These are phyloP conservation scores for Bhutanitis thaidina DNA, from an alignment of 2,888 invertebrate species.

Conservation along the genomic window DNA sequence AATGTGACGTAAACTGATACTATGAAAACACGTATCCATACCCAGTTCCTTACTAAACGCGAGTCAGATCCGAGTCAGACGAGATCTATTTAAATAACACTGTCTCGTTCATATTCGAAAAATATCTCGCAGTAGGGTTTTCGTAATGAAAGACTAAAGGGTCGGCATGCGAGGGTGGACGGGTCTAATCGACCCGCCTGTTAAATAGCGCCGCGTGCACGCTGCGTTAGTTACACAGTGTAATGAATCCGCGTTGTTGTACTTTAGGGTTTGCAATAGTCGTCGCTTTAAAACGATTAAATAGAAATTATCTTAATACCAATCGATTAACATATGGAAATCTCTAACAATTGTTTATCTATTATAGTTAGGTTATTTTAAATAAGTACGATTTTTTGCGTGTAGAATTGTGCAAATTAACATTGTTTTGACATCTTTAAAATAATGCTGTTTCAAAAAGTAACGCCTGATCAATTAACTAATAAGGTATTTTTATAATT, in stretches of 20 bases:
- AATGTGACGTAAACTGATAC: slow-evolving; percentile 65
- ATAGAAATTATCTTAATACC: slow-evolving; percentile 30
- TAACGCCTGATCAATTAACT: no score
- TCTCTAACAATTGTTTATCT: no score
- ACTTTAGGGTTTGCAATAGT: slow-evolving; percentile 57
- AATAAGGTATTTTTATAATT: no score
- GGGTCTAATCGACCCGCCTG: slow-evolving; percentile 56
- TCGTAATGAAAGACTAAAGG: slow-evolving; percentile 27
- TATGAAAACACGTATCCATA: slow-evolving; percentile 51
- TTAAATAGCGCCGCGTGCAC: slow-evolving; percentile 60
- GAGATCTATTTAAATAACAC: slow-evolving; percentile 27
- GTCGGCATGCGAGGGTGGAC: slow-evolving; percentile 55
- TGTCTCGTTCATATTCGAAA: slow-evolving; percentile 36
- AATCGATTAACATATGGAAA: background rate
- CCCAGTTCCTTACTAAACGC: slow-evolving; percentile 28
- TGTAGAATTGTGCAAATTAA: no score
- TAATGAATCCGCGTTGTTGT: slow-evolving; percentile 62
- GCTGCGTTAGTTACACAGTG: slow-evolving; percentile 59
- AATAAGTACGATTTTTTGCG: no score
- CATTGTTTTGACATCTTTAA: no score
- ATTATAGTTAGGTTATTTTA: no score
- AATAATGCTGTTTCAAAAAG: no score
- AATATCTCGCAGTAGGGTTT: slow-evolving; percentile 21
- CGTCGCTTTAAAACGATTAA: slow-evolving; percentile 34
- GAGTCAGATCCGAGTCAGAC: slow-evolving; percentile 20